Evolutionary conservation across 2,888 invertebrate species (phyloP).

Genomic region (Chalcis sispes): DNA sequence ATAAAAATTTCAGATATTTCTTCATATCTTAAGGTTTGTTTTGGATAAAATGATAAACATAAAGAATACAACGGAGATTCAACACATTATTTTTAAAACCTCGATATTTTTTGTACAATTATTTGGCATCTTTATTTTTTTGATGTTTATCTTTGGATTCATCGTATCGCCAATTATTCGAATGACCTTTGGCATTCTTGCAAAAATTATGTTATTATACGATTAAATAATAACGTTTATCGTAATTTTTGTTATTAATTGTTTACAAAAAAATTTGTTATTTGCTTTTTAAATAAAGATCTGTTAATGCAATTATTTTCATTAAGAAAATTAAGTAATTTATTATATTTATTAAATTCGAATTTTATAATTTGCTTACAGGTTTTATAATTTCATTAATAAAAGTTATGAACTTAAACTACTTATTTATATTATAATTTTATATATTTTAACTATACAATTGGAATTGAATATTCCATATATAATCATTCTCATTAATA

Average conservation of each 20-base stretch:
- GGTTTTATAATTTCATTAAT: constrained; percentile 6
- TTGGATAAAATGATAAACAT: constrained; percentile 69
- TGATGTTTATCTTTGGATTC: constrained; percentile 69
- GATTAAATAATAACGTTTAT: constrained; percentile 55
- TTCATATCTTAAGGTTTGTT: constrained; percentile 66
- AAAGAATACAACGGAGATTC: constrained; percentile 63
- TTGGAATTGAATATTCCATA: constrained; percentile 4
- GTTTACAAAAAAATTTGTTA: neutral
- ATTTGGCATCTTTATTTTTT: constrained; percentile 66
- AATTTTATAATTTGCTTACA: constrained; percentile 40
- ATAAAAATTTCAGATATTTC: constrained; percentile 48
- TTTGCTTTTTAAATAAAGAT: constrained; percentile 27
- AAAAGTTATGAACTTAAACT: constrained; percentile 21
- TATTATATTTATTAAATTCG: constrained; percentile 44
- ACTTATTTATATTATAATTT: constrained; percentile 16
- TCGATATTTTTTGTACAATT: constrained; percentile 67
- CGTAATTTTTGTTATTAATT: constrained; percentile 3
- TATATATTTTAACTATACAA: constrained; percentile 37
- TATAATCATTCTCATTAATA: neutral
- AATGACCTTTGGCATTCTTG: constrained; percentile 65
- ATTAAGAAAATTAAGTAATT: constrained; percentile 50
- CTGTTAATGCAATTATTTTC: neutral
- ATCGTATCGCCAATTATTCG: constrained; percentile 69
- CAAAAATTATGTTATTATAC: constrained; percentile 67
- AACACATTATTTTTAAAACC: constrained; percentile 65